These are phyloP conservation scores for Synergus japonicus DNA, from an alignment of 2,888 invertebrate genomes.

Conservation along the genomic window DNA sequence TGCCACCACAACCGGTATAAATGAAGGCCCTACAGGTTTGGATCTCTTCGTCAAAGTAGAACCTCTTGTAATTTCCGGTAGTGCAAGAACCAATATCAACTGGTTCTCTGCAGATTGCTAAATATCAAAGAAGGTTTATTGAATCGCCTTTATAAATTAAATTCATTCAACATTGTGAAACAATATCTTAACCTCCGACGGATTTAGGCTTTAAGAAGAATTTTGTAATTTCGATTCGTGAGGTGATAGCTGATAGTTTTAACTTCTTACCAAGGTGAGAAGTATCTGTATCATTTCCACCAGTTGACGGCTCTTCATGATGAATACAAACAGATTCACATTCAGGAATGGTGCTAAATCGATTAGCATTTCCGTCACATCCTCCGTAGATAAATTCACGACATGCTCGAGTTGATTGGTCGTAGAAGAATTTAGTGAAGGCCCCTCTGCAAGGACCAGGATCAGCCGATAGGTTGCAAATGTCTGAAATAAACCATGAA, in stretches of 20 bases:
- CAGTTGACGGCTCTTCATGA: constrained; percentile 79
- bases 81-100: constrained; percentile 82
- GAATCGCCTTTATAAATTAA: neutral
- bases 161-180: neutral
- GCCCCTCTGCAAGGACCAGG: constrained; percentile 85
- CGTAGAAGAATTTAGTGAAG: constrained; percentile 86
- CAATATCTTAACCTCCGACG: neutral
- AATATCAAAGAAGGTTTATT: constrained; percentile 63
- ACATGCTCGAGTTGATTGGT: constrained; percentile 82
- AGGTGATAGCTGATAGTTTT: neutral
- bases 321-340: constrained; percentile 86
- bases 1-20: constrained; percentile 93
- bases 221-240: no score
- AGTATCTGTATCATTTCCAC: constrained; percentile 73
- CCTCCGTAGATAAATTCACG: constrained; percentile 88
- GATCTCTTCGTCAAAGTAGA: constrained; percentile 85
- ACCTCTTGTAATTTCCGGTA: constrained; percentile 81
- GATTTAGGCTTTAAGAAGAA: no score
- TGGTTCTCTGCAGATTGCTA: constrained; percentile 83
- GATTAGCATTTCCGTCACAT: constrained; percentile 90
- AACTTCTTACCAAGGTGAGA: constrained; percentile 71
- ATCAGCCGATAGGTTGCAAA: constrained; percentile 84
- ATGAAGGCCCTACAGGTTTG: constrained; percentile 88
- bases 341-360: constrained; percentile 86
- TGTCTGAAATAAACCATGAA: constrained; percentile 79